Evolutionary conservation across 2,888 invertebrate genomes (phyloP), one percentile per base, ranked within the genome.

Genomic region (Ptychoptera contaminata): DNA sequence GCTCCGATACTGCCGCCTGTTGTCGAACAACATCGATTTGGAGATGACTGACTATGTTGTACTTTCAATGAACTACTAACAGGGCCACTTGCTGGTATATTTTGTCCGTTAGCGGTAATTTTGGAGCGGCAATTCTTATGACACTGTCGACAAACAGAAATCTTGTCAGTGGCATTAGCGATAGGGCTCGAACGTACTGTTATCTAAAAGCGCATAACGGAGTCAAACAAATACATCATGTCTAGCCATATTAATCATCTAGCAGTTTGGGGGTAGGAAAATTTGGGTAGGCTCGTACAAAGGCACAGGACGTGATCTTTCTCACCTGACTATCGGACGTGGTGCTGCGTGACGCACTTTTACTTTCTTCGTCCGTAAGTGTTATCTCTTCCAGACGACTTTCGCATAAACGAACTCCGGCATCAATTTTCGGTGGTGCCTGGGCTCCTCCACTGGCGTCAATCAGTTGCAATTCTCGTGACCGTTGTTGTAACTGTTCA

Each of bases 321-420:
- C 67, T 68, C 66, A 82, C 82, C 71, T 82, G 82, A 62, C 82
- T 82, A 56, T 79, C 83, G 43, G 81, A 80, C 50, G 81, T 82
- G 53, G 81, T 80, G 60, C 81, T 82, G 58, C 76, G 77, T 48
- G 82, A 82, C 48, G 79, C 79, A 52, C 72, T 70, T 45, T 80
- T 78, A 47, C 71, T 70, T 48, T 76, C 77, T 50, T 62, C 63
- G 37, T 61, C 63, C 44, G 68, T 68, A 52, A 68, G 59, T 11
- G 56, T 44, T 45, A 61, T 58, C 11, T 71, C 65, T 50, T 72
- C 71, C 45, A 67, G 65, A 10, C 63, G 63, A 42, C 64, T 69
- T 43, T 65, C 63, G 5, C 59, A 52, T 1, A 63, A 59, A 46
- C 62, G 63, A 4, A 60, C 60, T 0, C 55, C 57, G 15, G 59